Percentiles rank a stretch among this genome's conserved stretches.
These are phyloP conservation scores for Dicyrtomina minuta DNA, from an alignment of 2,888 invertebrate genomes.

Conservation along the genomic window DNA sequence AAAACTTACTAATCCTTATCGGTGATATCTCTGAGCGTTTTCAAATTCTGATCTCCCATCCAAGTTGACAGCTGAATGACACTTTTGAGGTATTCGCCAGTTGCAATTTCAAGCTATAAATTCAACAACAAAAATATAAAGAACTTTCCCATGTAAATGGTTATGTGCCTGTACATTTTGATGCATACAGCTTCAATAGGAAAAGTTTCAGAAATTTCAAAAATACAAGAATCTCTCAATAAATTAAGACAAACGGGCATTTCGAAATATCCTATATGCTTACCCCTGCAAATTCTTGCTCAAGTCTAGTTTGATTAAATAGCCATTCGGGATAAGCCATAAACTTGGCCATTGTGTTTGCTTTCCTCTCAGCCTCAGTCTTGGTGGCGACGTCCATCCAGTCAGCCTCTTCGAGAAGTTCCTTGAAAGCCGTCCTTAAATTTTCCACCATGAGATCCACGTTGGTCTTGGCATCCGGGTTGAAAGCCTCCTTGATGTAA, in stretches of 20 bases:
- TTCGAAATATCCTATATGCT: too few species aligned
- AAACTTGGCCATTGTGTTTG: constrained; percentile 69
- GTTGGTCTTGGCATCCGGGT: constrained; percentile 41
- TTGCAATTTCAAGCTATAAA: not conserved
- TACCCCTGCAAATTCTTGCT: constrained; percentile 67
- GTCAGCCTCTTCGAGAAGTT: constrained; percentile 66
- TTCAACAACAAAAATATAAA: too few species aligned
- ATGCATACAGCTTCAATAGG: too few species aligned
- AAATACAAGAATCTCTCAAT: too few species aligned
- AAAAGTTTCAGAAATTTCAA: too few species aligned
- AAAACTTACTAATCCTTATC: constrained; percentile 40
- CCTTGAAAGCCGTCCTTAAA: constrained; percentile 71
- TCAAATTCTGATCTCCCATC: constrained; percentile 33
- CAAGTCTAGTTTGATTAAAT: constrained; percentile 65
- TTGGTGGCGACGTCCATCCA: constrained; percentile 81
- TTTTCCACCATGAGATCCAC: constrained; percentile 71
- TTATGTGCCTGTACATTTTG: too few species aligned
- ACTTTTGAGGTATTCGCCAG: constrained; percentile 22
- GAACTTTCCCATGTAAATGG: too few species aligned
- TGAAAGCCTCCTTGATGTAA: constrained; percentile 45
- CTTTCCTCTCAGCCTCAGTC: constrained; percentile 66
- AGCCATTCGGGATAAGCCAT: constrained; percentile 81
- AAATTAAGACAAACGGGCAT: not conserved
- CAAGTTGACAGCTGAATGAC: constrained; percentile 26
- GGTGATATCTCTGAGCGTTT: constrained; percentile 32